Conservation (phyloP, 1,140 invertebrate species). For the Habropoda laboriosa region DNA sequence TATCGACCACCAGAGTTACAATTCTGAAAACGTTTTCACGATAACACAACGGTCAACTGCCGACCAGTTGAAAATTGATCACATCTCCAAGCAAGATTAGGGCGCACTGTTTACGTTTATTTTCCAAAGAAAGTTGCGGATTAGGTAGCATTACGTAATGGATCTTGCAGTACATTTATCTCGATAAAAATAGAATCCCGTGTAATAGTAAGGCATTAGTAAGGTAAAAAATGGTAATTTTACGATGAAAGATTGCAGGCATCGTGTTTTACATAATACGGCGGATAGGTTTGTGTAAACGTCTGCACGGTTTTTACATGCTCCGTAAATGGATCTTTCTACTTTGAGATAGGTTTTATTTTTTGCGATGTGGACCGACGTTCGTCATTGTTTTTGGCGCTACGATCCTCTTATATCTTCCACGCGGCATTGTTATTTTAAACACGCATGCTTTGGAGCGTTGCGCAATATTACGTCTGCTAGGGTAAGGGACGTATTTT, state of each 20-base stretch:
- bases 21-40: too few species aligned
- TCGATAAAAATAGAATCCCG: slow-evolving; percentile 10
- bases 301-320: too few species aligned
- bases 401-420: slow-evolving; percentile 4
- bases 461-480: background rate
- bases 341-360: background rate
- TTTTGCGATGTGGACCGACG: slow-evolving; percentile 13
- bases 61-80: background rate
- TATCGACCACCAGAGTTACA: too few species aligned
- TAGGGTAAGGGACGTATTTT: background rate
- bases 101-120: background rate
- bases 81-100: background rate
- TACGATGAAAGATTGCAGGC: too few species aligned
- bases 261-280: too few species aligned
- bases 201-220: background rate
- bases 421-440: slow-evolving; percentile 37
- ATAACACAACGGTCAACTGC: background rate
- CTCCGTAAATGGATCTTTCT: background rate
- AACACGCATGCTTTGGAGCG: background rate
- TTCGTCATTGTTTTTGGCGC: slow-evolving; percentile 23
- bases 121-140: background rate
- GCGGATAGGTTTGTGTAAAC: too few species aligned
- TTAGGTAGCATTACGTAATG: background rate
- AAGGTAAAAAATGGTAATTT: too few species aligned
- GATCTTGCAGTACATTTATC: background rate